phyloP scores from a whole-genome alignment of 1,140 invertebrate species.

The Gyrodactylus salaris region DNA sequence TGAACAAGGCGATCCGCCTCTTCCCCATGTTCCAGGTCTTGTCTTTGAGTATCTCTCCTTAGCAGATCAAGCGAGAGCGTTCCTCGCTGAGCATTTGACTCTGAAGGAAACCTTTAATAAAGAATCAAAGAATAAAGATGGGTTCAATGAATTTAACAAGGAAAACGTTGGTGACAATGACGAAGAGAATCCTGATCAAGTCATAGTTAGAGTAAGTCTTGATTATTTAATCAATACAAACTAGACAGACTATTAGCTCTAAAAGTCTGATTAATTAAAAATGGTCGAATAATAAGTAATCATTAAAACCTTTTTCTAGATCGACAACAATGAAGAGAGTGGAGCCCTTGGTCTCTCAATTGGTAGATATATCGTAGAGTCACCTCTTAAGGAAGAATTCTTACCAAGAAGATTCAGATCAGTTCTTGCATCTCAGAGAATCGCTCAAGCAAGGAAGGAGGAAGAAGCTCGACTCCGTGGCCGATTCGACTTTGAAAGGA shows the following conservation, averaged over 20 bases:
- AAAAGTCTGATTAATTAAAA: no score
- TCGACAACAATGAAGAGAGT: not conserved
- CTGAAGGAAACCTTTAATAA: not conserved
- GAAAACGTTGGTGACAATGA: not conserved
- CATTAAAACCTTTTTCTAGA: no score
- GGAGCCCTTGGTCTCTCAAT: not conserved
- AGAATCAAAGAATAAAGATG: not conserved
- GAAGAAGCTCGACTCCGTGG: not conserved
- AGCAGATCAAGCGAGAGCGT: not conserved
- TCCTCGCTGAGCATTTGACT: not conserved
- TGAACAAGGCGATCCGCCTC: slow-evolving; percentile 10
- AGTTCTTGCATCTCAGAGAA: not conserved
- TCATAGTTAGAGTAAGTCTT: not conserved
- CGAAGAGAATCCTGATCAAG: not conserved
- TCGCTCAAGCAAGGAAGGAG: not conserved
- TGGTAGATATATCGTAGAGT: not conserved
- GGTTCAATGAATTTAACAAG: not conserved
- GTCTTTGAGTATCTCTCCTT: not conserved
- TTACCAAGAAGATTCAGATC: not conserved
- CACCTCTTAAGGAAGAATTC: not conserved
- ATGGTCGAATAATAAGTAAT: no score
- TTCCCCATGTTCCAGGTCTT: not conserved
- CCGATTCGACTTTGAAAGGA: not conserved
- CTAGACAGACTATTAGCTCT: no score
- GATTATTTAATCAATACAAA: no score